Percentiles rank a stretch among this genome's conserved stretches.
phyloP scores from a whole-genome alignment of 2,797 vertebrate species.

The Syngnathus acus region DNA sequence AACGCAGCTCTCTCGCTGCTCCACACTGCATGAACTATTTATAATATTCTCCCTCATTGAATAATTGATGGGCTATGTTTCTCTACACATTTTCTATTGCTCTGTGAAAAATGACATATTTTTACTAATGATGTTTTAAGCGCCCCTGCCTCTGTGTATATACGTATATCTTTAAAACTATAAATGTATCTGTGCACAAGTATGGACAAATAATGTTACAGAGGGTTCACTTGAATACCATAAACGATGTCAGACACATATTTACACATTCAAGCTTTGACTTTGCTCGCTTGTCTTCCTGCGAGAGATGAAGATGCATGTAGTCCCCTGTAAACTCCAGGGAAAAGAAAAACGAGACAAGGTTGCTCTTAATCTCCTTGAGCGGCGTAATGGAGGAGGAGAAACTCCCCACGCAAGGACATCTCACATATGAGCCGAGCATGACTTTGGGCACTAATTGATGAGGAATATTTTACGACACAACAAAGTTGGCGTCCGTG shows the following conservation, averaged over 20 bases:
- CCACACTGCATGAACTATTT: conserved; percentile 68
- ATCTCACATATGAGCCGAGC: conserved; percentile 40
- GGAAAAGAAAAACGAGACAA: conserved; percentile 18
- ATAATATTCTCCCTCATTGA: conserved; percentile 63
- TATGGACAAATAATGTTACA: not conserved
- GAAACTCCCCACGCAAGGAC: conserved; percentile 40
- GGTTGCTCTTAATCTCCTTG: conserved; percentile 46
- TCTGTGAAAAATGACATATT: conserved; percentile 38
- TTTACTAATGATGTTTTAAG: conserved; percentile 43
- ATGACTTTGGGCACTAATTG: conserved; percentile 53
- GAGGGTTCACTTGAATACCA: conserved; percentile 13
- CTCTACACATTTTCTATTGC: conserved; percentile 44
- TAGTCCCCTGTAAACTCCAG: not conserved
- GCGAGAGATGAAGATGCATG: not conserved
- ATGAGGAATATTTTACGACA: conserved; percentile 43
- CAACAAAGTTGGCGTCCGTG: conserved; percentile 37
- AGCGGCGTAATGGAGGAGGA: conserved; percentile 33
- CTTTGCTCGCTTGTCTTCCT: not conserved
- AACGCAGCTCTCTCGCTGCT: conserved; percentile 50
- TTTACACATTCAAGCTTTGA: not conserved
- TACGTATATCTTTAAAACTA: conserved; percentile 22
- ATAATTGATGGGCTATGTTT: conserved; percentile 66
- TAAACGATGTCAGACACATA: conserved; percentile 22
- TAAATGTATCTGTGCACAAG: not conserved
- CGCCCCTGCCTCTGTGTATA: conserved; percentile 24